phyloP scores from a whole-genome alignment of 2,797 vertebrate species.

The Pantherophis alleghaniensis region DNA sequence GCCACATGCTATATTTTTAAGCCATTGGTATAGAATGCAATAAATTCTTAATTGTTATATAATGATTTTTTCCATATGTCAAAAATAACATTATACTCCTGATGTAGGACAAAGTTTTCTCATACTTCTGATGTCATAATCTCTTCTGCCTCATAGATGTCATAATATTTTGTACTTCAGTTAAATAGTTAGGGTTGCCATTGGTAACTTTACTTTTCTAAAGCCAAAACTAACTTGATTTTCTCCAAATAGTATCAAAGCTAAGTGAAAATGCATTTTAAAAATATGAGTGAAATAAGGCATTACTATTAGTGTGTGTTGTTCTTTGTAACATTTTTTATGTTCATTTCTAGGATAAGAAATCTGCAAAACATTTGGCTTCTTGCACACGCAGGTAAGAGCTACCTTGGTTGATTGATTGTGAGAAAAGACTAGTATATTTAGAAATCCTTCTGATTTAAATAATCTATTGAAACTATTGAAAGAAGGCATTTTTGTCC shows the following conservation, averaged over 20 bases:
- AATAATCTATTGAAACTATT: neutral
- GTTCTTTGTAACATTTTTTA: neutral
- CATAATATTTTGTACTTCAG: neutral
- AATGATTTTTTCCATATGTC: neutral
- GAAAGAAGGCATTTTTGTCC: neutral
- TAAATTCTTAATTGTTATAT: neutral
- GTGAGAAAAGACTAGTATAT: neutral
- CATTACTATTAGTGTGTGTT: neutral
- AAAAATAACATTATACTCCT: neutral
- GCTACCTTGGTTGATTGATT: slow-evolving; percentile 27
- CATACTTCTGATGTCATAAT: slow-evolving; percentile 39
- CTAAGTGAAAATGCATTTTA: neutral
- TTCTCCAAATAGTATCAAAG: neutral
- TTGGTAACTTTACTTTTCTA: neutral
- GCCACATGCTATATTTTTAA: neutral
- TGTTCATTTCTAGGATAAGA: slow-evolving; percentile 71
- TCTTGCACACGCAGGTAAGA: slow-evolving; percentile 77
- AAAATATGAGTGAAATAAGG: neutral
- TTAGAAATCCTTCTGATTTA: neutral
- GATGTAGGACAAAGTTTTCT: neutral
- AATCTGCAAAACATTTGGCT: slow-evolving; percentile 78
- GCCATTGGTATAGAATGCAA: neutral
- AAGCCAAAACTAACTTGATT: neutral
- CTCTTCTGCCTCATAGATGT: neutral
- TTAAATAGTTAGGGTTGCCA: neutral